Evolutionary conservation across 1,140 invertebrate genomes (phyloP), one percentile per base, ranked within the genome.

Genomic region (Drosophila willistoni): DNA sequence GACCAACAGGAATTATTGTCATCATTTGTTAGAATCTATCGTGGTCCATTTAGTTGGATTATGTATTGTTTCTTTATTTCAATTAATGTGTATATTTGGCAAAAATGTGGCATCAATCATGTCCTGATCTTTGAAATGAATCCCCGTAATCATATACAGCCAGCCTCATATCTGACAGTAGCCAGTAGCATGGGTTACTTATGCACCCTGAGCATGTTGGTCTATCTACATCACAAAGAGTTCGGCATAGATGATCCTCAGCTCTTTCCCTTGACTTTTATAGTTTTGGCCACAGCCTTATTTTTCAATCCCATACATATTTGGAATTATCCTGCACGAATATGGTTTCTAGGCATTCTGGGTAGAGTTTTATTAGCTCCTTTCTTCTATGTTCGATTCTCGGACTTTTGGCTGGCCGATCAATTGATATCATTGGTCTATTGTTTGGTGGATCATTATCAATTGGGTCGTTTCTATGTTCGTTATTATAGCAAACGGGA

Each of bases 361-460:
- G 94, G 94, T 69, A 93, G 95, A 39, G 94, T 97, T 55, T 81
- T 97, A 60, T 93, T 94, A 12, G 96, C 97, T 4, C 97, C 97
- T 7, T 96, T 98, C 81, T 96, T 95, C 71, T 94, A 95, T 81
- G 97, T 98, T 6, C 94, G 94, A 7, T 98, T 98, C 90, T 96
- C 96, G 36, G 97, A 98, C 93, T 98, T 98, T 93, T 98, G 97
- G 97, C 93, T 98, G 25, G 97, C 96, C 57, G 97, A 98, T 93
- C 97, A 98, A 92, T 93, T 98, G 29, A 97, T 96, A 86, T 97
- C 96, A 71, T 90, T 98, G n/a, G 94, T 94, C 3, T 94, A 94
- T 1, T 95, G 96, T 3, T 93, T 98, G 13, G 92, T 96, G n/a
- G 97, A 98, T 91, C 94, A 97, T 75, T 96, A 98, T 41, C 57